These are phyloP conservation scores for Plectrocnemia conspersa DNA, from an alignment of 1,140 invertebrate species.

Conservation along the genomic window DNA sequence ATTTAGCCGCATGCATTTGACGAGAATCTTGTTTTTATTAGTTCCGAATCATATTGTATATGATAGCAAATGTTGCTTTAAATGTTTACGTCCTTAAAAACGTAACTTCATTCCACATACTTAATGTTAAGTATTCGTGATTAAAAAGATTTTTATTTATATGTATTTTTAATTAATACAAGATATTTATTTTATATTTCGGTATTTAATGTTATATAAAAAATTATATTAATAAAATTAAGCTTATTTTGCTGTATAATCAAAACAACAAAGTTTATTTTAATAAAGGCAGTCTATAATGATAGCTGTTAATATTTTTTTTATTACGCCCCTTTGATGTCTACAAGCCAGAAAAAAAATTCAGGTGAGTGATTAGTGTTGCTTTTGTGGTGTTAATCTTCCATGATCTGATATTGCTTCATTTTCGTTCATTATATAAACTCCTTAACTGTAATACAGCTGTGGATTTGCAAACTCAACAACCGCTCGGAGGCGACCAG, in stretches of 20 bases:
- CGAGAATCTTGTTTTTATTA: too few relatives aligned
- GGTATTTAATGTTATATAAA: too few relatives aligned
- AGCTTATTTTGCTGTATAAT: not conserved
- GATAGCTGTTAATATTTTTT: constrained; percentile 12
- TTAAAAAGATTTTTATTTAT: too few relatives aligned
- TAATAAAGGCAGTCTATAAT: constrained; percentile 20
- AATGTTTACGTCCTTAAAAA: too few relatives aligned
- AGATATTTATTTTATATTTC: too few relatives aligned
- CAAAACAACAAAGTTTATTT: not conserved
- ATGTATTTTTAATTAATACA: too few relatives aligned
- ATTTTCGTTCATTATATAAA: constrained; percentile 16
- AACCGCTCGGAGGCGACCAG: constrained; percentile 65
- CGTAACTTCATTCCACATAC: too few relatives aligned
- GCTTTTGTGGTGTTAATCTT: not conserved
- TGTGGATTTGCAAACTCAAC: constrained; percentile 74
- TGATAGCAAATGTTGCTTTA: too few relatives aligned
- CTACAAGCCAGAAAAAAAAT: not conserved
- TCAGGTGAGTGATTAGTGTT: not conserved
- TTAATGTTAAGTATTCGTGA: too few relatives aligned
- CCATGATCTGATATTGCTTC: not conserved
- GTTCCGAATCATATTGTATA: too few relatives aligned
- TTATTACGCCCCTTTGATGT: not conserved
- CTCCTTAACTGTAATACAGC: constrained; percentile 52
- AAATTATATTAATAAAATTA: not conserved
- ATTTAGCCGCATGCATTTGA: too few relatives aligned